phyloP scores from a whole-genome alignment of 2,888 invertebrate genomes.

The Caradrina kadenii region DNA sequence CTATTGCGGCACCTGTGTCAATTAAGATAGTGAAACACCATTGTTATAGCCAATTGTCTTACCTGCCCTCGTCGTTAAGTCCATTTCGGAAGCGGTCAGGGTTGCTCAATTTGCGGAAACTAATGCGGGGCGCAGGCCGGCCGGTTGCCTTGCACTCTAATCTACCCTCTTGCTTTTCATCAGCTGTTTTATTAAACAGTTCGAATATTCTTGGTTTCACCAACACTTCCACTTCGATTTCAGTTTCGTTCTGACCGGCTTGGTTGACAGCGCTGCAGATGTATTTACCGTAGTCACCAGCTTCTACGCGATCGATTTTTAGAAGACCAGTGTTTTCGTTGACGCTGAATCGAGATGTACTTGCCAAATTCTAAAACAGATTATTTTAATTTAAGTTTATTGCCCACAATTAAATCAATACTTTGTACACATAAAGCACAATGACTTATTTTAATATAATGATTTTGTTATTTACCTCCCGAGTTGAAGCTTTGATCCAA shows the following conservation, averaged over 20 bases:
- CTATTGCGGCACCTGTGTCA: conserved; percentile 46
- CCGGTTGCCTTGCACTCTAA: conserved; percentile 95
- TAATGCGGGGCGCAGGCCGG: conserved; percentile 94
- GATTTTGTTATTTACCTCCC: conserved; percentile 81
- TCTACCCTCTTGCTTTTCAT: conserved; percentile 91
- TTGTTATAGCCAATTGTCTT: conserved; percentile 62
- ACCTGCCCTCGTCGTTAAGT: conserved; percentile 91
- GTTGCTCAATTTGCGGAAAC: conserved; percentile 94
- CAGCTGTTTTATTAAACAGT: conserved; percentile 93
- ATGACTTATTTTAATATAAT: neutral
- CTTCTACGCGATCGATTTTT: conserved; percentile 93
- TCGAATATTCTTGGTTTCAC: conserved; percentile 96
- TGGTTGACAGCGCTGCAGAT: conserved; percentile 95
- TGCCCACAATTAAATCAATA: neutral
- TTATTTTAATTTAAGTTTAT: neutral
- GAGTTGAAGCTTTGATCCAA: conserved; percentile 95
- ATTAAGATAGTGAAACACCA: conserved; percentile 60
- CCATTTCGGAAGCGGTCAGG: conserved; percentile 92
- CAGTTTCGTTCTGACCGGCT: conserved; percentile 93
- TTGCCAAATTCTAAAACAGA: conserved; percentile 91
- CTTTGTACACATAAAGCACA: neutral
- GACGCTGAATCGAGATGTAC: conserved; percentile 92
- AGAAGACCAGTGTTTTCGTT: conserved; percentile 93
- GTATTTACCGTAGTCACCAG: conserved; percentile 95
- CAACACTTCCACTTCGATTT: conserved; percentile 93